Evolutionary conservation across 2,888 invertebrate species (phyloP).

Genomic region (Scaeva pyrastri): DNA sequence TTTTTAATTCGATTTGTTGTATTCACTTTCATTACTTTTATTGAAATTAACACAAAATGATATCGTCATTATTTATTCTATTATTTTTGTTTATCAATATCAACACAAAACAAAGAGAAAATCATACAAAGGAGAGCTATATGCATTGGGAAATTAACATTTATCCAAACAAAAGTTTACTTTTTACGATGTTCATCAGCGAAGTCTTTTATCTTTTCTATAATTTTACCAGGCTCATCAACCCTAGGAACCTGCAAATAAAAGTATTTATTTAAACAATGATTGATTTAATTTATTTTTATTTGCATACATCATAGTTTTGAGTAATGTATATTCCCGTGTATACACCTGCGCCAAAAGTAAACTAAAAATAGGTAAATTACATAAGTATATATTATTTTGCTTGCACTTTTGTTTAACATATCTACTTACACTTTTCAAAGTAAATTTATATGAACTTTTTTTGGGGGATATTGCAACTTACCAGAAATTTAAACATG

Average conservation of each 20-base stretch:
- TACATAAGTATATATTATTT: constrained; percentile 71
- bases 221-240: constrained; percentile 91
- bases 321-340: constrained; percentile 89
- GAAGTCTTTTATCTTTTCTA: constrained; percentile 89
- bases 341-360: constrained; percentile 88
- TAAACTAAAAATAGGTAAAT: constrained; percentile 85
- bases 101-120: constrained; percentile 9
- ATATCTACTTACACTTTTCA: not conserved
- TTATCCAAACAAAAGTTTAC: not conserved
- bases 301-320: constrained; percentile 87
- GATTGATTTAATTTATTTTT: not conserved
- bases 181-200: constrained; percentile 87
- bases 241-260: constrained; percentile 90
- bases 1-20: not conserved
- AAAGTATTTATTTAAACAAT: not conserved
- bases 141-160: not conserved
- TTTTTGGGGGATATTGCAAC: constrained; percentile 14
- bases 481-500: constrained; percentile 83
- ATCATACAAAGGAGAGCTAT: not conserved
- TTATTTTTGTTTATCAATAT: not conserved
- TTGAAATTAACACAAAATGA: not conserved
- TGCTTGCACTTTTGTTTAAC: constrained; percentile 1
- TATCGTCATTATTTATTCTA: too few relatives aligned
- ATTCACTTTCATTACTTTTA: not conserved
- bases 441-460: constrained; percentile 19